Evolutionary conservation across 2,888 invertebrate genomes (phyloP).

Genomic region (Agrypnus murinus): DNA sequence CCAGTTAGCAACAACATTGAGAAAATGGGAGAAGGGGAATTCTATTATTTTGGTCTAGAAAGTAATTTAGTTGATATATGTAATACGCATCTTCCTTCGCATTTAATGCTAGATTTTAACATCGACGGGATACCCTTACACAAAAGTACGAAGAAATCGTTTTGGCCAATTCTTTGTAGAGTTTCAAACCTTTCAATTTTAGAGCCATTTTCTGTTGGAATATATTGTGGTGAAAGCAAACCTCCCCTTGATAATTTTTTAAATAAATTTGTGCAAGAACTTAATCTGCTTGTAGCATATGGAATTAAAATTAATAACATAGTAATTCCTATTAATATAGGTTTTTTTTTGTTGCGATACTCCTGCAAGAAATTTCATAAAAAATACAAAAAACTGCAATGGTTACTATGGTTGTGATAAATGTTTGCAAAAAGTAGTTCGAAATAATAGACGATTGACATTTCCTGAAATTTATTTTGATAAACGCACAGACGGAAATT

Average conservation of each 20-base stretch:
- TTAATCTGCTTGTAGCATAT: conserved; percentile 36
- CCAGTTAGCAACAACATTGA: too few relatives aligned
- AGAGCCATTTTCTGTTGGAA: neutral
- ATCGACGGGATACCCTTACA: conserved; percentile 47
- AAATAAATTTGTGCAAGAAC: conserved; percentile 53
- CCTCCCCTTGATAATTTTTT: conserved; percentile 52
- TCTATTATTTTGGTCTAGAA: too few relatives aligned
- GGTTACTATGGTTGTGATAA: conserved; percentile 57
- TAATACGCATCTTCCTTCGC: too few relatives aligned
- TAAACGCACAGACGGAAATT: conserved; percentile 28
- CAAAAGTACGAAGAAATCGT: conserved; percentile 41
- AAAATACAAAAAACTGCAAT: conserved; percentile 54
- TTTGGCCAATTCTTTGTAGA: conserved; percentile 41
- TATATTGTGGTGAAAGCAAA: conserved; percentile 28
- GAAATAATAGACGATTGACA: conserved; percentile 41
- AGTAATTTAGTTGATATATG: too few relatives aligned
- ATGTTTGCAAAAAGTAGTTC: conserved; percentile 50
- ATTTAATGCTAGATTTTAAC: conserved; percentile 45
- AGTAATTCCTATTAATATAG: conserved; percentile 38
- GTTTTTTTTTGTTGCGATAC: conserved; percentile 54
- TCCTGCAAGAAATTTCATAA: conserved; percentile 53
- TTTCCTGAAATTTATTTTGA: conserved; percentile 53
- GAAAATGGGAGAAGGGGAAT: too few relatives aligned
- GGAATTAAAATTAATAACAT: conserved; percentile 41
- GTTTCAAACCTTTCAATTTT: neutral